Base-by-base conservation (phyloP, 2,888 invertebrate species). In the Thymelicus sylvestris region DNA sequence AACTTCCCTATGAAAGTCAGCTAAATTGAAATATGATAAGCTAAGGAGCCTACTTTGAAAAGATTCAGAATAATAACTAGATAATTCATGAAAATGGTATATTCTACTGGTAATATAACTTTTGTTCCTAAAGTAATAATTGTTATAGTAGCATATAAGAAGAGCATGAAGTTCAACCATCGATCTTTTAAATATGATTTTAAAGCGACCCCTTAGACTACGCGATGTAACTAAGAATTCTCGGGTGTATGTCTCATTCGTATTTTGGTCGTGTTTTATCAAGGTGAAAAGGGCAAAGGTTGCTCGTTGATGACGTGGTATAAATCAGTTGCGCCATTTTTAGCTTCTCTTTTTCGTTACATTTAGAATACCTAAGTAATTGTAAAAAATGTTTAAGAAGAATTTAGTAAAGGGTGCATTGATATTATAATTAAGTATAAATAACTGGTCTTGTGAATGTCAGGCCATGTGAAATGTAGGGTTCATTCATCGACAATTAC, bases 241-340 rank as follows among this genome's bases (percentile, higher is more conserved):
- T 63, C 47, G 15, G 55, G 47, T 44, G 44, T 44, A 55, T 63
- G 15, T 31, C 44, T 67, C 44, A 44, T 67, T 67, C 62, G 67
- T 67, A 62, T 50, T 52, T 62, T 13, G 67, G 67, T 44, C 24
- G 55, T 61, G 61, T 61, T 67, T 61, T 52, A 61, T 41, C 44
- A 41, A 50, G 67, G 67, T 52, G 61, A 41, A 66, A 74, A 72
- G 72, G 70, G 62, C 68, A 71, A 52, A 71, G 74, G 71, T 71
- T 64, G 55, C 61, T 19, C 66, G 44, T 57, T 38, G 52, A 71
- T 71, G 71, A 74, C 62, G 57, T 71, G 72, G 72, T 62, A 31
- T 55, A 52, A 31, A 15, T 52, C 52, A 52, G 52, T 52, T 2
- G 15, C 7, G 52, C 15, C 15, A n/a, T 47, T 13, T 50, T 7